phyloP scores from a whole-genome alignment of 2,888 invertebrate species.

The Mystacides longicornis region DNA sequence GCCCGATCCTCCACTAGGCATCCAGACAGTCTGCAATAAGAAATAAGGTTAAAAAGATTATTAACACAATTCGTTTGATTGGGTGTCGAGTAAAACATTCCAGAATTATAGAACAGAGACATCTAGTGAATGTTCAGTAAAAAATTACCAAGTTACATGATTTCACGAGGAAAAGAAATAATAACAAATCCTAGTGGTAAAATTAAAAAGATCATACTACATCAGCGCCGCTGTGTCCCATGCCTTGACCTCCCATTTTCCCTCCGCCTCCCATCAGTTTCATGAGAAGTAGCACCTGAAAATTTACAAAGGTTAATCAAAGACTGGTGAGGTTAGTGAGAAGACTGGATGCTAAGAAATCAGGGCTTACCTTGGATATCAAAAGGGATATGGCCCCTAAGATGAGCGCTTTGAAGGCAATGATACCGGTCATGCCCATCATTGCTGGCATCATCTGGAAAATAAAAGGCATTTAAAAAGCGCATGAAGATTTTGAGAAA shows the following conservation, averaged over 20 bases:
- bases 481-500: no score
- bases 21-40: constrained; percentile 29
- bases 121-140: no score
- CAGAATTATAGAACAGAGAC: no score
- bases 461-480: no score
- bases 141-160: no score
- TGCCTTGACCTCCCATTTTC: constrained; percentile 35
- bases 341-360: not conserved
- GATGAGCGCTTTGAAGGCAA: constrained; percentile 54
- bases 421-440: constrained; percentile 54
- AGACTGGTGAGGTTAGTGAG: not conserved
- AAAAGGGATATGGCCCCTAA: constrained; percentile 55
- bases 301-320: constrained; percentile 3
- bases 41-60: no score
- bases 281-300: constrained; percentile 43
- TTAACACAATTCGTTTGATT: not conserved
- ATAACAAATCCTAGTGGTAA: not conserved
- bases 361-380: constrained; percentile 46
- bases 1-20: constrained; percentile 34
- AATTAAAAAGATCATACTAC: constrained; percentile 2
- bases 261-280: constrained; percentile 33
- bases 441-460: constrained; percentile 45
- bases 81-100: no score
- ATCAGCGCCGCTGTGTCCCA: not conserved
- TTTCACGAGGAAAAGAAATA: not conserved